These are phyloP conservation scores for Acanthococcus lagerstroemiae DNA, from an alignment of 2,888 invertebrate species.

Conservation along the genomic window DNA sequence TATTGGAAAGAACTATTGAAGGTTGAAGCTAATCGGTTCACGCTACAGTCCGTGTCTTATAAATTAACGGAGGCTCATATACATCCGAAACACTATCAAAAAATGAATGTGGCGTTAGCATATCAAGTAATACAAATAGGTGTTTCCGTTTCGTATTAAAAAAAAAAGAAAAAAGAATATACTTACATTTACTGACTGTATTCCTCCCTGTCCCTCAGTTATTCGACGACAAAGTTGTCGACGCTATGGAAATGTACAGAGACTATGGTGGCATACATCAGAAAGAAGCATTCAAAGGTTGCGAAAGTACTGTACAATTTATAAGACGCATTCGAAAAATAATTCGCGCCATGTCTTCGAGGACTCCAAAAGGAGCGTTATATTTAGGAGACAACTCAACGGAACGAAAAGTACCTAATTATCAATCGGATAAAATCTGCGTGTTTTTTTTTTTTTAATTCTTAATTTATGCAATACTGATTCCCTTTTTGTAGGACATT, in stretches of 20 bases:
- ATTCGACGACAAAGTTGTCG: conserved; percentile 1
- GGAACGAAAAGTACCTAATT: not conserved
- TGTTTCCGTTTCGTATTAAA: not conserved
- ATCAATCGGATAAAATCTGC: not conserved
- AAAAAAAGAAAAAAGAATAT: not conserved
- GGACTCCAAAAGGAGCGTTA: conserved; percentile 3
- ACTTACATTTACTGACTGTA: not conserved
- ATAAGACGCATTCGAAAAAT: conserved; percentile 2
- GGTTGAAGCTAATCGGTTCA: not conserved
- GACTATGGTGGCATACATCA: not conserved
- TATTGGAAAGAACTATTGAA: conserved; percentile 6
- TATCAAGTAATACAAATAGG: too few relatives aligned
- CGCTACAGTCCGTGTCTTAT: not conserved
- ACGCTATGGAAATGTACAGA: not conserved
- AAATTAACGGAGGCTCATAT: conserved; percentile 19
- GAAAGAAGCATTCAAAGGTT: conserved; percentile 1
- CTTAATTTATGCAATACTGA: not conserved
- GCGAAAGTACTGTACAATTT: conserved; percentile 12
- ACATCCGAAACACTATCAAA: conserved; percentile 27
- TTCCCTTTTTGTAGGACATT: not conserved
- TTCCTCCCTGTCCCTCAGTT: not conserved
- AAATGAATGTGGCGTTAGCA: conserved; percentile 30
- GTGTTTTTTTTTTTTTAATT: not conserved
- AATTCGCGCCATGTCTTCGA: conserved; percentile 12
- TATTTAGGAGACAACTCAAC: not conserved